Conservation (phyloP, 2,888 invertebrate species). For the Neoaliturus tenellus region DNA sequence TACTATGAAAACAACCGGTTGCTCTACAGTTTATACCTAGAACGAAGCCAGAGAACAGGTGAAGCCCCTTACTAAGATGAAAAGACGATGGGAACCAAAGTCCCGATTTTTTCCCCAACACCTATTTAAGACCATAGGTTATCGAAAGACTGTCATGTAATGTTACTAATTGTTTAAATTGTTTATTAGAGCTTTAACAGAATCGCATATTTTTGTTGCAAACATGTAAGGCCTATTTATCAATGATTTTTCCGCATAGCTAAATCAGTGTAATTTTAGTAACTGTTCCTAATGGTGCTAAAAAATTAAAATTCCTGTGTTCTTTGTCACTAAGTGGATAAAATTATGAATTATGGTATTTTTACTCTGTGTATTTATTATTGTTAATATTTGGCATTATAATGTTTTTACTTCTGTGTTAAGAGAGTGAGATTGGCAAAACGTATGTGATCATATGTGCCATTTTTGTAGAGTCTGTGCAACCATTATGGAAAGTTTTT, state of each 20-base stretch:
- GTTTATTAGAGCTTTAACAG: neutral
- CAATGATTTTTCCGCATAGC: neutral
- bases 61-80: neutral
- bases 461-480: neutral
- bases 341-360: neutral
- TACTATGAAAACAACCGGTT: conserved; percentile 92
- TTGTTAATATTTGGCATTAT: neutral
- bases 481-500: neutral
- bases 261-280: neutral
- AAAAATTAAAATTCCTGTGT: neutral
- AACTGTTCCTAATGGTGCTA: neutral
- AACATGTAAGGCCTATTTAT: neutral
- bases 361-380: neutral
- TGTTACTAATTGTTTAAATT: neutral
- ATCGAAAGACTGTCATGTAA: neutral
- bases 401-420: neutral
- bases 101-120: neutral
- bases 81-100: neutral
- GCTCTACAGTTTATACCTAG: conserved; percentile 89
- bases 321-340: neutral
- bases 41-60: conserved; percentile 81
- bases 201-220: neutral
- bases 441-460: neutral
- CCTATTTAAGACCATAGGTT: neutral
- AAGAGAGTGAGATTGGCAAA: neutral